Percentiles rank a stretch among this genome's conserved stretches.
Conservation (phyloP, 2,113 vertebrate genomes). For the Bos indicus region DNA sequence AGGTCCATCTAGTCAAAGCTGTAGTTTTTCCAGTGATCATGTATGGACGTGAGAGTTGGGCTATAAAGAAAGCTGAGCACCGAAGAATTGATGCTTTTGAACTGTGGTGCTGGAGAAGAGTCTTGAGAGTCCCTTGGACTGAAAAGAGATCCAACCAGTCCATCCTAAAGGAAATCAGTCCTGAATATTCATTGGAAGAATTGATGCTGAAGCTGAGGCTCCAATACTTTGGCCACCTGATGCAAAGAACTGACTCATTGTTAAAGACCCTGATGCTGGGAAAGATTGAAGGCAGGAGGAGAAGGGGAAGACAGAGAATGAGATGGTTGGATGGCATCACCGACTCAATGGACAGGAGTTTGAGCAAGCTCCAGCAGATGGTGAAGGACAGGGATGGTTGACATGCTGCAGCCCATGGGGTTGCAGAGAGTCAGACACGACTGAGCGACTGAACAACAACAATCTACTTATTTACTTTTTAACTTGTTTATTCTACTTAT, state of each 20-base stretch:
- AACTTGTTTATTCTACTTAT: background rate
- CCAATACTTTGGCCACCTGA: background rate
- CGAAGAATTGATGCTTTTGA: background rate
- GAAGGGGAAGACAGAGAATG: background rate
- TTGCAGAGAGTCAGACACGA: accelerated
- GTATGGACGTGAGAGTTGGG: background rate
- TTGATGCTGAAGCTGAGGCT: background rate
- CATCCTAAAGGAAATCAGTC: background rate
- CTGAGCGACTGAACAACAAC: background rate
- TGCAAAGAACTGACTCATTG: background rate
- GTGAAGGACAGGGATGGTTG: background rate
- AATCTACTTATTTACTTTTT: background rate
- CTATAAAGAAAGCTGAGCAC: background rate
- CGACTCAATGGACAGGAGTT: background rate
- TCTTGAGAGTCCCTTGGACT: background rate
- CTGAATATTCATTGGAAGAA: background rate
- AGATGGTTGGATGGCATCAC: background rate
- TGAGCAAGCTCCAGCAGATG: background rate
- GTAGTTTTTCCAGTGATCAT: background rate
- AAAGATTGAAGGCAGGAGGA: background rate
- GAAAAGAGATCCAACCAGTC: background rate
- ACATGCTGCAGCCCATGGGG: background rate
- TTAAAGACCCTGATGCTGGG: background rate
- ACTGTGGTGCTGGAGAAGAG: background rate
- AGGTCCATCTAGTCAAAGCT: background rate